Evolutionary conservation across 2,888 invertebrate species (phyloP).

Genomic region (Tortricodes alternella): DNA sequence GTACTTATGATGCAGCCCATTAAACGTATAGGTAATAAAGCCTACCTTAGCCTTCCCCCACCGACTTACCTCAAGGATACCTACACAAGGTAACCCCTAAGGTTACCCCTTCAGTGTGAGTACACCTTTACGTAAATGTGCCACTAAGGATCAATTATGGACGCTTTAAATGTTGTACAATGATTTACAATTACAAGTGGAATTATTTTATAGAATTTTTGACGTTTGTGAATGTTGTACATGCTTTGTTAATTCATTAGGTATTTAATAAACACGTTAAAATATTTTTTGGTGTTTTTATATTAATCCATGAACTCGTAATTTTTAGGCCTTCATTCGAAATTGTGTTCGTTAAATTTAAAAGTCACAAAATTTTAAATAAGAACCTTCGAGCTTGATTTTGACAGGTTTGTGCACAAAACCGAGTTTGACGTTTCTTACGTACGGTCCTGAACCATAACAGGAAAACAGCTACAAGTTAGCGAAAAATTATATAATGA

Average conservation of each 20-base stretch:
- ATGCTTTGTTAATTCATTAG: constrained; percentile 73
- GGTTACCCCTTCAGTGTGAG: constrained; percentile 27
- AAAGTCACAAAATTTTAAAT: too few species aligned
- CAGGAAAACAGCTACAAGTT: too few species aligned
- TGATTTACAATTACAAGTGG: constrained; percentile 65
- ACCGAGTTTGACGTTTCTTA: too few species aligned
- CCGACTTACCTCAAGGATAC: background rate
- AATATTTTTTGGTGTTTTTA: constrained; percentile 2
- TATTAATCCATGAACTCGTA: too few species aligned
- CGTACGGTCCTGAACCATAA: too few species aligned
- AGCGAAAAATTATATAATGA: too few species aligned
- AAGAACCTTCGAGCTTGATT: too few species aligned
- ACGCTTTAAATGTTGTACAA: constrained; percentile 78
- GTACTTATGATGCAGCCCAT: too few species aligned
- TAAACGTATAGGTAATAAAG: too few species aligned
- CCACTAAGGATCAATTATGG: constrained; percentile 75
- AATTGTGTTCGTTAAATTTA: too few species aligned
- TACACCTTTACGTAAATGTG: constrained; percentile 41
- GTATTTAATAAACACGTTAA: constrained; percentile 47
- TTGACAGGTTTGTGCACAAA: too few species aligned
- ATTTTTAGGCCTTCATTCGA: too few species aligned
- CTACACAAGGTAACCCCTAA: background rate
- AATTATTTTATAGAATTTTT: constrained; percentile 74
- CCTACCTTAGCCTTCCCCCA: background rate
- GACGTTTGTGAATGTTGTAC: constrained; percentile 76